A percentile compares a stretch with the other conserved stretches of the same genome.
These are phyloP conservation scores for Cheirogaleus medius DNA, from an alignment of 2,113 vertebrate species.

Conservation along the genomic window DNA sequence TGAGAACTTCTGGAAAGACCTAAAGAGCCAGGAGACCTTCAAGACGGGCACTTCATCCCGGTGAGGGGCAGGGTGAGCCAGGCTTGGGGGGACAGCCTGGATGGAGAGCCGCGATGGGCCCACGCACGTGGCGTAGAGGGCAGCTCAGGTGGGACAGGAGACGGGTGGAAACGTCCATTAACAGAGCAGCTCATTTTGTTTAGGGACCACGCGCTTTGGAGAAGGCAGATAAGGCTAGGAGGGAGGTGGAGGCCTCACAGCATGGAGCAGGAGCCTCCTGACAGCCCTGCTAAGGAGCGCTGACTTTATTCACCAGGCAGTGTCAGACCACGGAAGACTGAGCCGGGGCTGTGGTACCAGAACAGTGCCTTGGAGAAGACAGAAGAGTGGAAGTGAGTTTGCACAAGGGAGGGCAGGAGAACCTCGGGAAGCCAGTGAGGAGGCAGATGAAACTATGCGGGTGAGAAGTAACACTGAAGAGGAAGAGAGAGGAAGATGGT, in stretches of 20 bases:
- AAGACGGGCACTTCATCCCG: background rate
- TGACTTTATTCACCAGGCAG: background rate
- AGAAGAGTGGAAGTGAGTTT: no score
- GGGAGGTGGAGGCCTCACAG: background rate
- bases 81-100: rapidly evolving
- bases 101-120: background rate
- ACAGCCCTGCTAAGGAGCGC: no score
- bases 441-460: background rate
- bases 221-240: background rate
- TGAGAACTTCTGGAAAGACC: background rate
- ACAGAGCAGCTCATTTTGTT: background rate
- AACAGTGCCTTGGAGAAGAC: rapidly evolving
- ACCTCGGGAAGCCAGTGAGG: background rate
- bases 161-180: rapidly evolving
- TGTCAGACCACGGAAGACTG: background rate
- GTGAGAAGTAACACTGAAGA: background rate
- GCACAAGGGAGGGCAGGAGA: background rate
- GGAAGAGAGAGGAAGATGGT: background rate
- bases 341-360: background rate
- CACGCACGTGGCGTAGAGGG: background rate
- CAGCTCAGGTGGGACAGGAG: background rate
- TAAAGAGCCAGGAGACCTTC: background rate
- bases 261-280: background rate
- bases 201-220: rapidly evolving
- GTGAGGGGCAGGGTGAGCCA: background rate